Conservation (phyloP, 1,140 invertebrate species). For the Aphelinus atriplicis region DNA sequence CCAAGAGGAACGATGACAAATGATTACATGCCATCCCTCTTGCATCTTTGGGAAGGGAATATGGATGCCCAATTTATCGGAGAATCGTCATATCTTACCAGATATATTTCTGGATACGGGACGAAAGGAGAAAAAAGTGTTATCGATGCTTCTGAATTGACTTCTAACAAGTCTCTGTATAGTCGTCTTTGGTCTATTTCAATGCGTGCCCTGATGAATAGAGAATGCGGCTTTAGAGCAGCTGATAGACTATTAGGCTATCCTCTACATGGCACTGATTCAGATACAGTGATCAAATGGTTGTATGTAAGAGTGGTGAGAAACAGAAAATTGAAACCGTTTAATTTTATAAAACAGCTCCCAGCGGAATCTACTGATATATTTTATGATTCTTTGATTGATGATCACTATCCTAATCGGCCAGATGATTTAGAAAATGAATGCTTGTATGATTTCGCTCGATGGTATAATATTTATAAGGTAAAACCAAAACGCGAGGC, state of each 20-base stretch:
- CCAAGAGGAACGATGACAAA: constrained; percentile 47
- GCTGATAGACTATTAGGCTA: constrained; percentile 14
- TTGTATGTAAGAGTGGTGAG: constrained; percentile 43
- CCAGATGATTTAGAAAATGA: constrained; percentile 43
- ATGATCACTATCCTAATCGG: constrained; percentile 47
- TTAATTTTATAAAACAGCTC: constrained; percentile 43
- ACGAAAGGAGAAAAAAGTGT: constrained; percentile 40
- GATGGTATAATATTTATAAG: constrained; percentile 40
- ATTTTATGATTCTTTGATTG: constrained; percentile 44
- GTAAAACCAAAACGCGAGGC: constrained; percentile 30
- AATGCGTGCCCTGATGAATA: constrained; percentile 7
- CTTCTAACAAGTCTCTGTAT: constrained; percentile 13
- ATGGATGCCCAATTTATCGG: constrained; percentile 52
- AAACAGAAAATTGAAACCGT: constrained; percentile 41
- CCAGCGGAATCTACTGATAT: constrained; percentile 47
- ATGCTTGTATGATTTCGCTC: constrained; percentile 44
- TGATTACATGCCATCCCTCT: constrained; percentile 55
- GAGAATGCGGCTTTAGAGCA: constrained; percentile 18
- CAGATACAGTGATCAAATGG: constrained; percentile 45
- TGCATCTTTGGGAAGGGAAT: constrained; percentile 53
- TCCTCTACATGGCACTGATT: constrained; percentile 22
- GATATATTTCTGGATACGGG: constrained; percentile 44
- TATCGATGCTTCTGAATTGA: not conserved
- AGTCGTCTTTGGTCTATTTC: not conserved
- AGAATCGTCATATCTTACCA: constrained; percentile 44